Evolutionary conservation across 2,113 vertebrate species (phyloP).

Genomic region (Oreochromis spilurus): DNA sequence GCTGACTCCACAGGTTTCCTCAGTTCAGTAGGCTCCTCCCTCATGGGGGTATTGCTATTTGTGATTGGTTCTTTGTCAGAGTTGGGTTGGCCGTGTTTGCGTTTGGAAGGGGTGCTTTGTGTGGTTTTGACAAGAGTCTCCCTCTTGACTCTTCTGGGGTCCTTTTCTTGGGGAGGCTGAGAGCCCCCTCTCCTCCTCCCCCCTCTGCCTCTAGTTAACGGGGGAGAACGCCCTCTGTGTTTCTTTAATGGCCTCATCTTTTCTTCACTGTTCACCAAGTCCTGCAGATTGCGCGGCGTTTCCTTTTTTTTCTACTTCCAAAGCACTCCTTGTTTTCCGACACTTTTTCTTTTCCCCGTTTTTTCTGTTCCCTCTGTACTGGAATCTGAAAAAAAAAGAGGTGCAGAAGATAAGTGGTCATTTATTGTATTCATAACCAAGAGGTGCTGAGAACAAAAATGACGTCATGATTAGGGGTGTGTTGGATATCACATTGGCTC

Average conservation of each 20-base stretch:
- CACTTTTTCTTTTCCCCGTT: neutral
- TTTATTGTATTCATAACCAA: slow-evolving; percentile 50
- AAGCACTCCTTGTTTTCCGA: slow-evolving; percentile 50
- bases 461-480: slow-evolving; percentile 33
- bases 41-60: slow-evolving; percentile 40
- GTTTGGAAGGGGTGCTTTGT: slow-evolving; percentile 45
- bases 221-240: slow-evolving; percentile 70
- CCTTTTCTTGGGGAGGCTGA: slow-evolving; percentile 53
- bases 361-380: slow-evolving; percentile 9
- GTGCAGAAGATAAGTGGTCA: slow-evolving; percentile 43
- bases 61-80: slow-evolving; percentile 48
- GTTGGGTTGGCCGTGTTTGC: slow-evolving; percentile 50
- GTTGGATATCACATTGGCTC: neutral
- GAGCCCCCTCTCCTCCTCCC: slow-evolving; percentile 67
- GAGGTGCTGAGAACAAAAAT: slow-evolving; percentile 35
- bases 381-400: slow-evolving; percentile 36
- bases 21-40: slow-evolving; percentile 62
- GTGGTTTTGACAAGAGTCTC: slow-evolving; percentile 54
- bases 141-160: slow-evolving; percentile 62
- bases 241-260: slow-evolving; percentile 84
- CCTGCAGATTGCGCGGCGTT: slow-evolving; percentile 12
- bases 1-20: slow-evolving; percentile 52
- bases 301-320: slow-evolving; percentile 25
- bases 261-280: slow-evolving; percentile 33
- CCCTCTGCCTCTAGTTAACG: slow-evolving; percentile 77